Evolutionary conservation across 2,113 vertebrate species (phyloP), one percentile per base, ranked within the genome.

Genomic region (Micromys minutus): DNA sequence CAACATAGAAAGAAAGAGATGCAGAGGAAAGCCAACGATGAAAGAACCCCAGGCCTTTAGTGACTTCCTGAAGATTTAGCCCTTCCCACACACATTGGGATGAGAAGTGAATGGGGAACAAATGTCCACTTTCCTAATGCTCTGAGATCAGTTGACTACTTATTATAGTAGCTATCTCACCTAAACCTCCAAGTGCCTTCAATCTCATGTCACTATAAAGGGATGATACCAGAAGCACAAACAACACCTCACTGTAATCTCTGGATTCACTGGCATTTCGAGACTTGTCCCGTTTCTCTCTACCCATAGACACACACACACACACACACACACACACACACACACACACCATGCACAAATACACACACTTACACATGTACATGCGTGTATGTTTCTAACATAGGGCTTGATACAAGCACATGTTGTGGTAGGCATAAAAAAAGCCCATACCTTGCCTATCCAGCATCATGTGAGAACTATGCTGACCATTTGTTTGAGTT

Each of bases 401-500:
- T 2, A 12, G 7, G 91, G 89, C 69, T 45, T 42, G 6, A 52
- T 79, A 9, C 69, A 1, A 61, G 19, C 19, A 47, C 0, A 15
- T 39, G 0, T 0, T 29, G 12, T 7, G 13, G 9, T 75, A 15
- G 13, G 16, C 5, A 19, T 21, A 16, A 55, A 74, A 13, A 4
- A 93, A 42, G 55, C 8, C 42, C 29, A 72, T 7, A 19, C 13
- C 6, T 8, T 22, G 19, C 15, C 45, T 10, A 45, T 11, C 45
- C 42, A 31, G 10, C 17, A 45, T 6, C 29, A 8, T 11, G 11
- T 31, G 45, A 36, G 19, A 80, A 77, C 17, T 12, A 42, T 34
- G 34, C 0, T 36, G 36, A 83, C 69, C 11, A 74, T 24, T 34
- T 45, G 57, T 90, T 67, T 45, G n/a, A 92, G n/a, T 11, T 42